Conservation (phyloP, 2,113 vertebrate species). For the Psettodes erumei region DNA sequence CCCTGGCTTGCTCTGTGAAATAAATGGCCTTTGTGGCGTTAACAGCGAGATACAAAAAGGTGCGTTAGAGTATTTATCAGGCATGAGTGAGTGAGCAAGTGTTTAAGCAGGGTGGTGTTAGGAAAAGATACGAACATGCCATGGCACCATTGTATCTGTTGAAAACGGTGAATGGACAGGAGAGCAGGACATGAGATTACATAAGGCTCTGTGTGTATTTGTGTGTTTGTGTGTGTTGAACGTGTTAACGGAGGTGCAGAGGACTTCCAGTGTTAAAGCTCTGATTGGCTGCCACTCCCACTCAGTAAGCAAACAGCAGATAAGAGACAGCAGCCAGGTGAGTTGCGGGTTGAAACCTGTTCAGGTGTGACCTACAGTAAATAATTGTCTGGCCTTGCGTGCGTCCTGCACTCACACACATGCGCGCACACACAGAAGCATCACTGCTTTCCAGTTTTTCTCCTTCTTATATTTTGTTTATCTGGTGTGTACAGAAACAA, state of each 20-base stretch:
- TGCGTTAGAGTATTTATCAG: conserved; percentile 48
- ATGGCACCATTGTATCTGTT: conserved; percentile 17
- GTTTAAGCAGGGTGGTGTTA: conserved; percentile 1
- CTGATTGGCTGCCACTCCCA: conserved; percentile 68
- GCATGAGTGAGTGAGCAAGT: conserved; percentile 34
- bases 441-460: conserved; percentile 16
- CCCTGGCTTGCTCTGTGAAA: conserved; percentile 28
- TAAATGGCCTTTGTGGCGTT: conserved; percentile 40
- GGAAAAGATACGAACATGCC: conserved; percentile 27
- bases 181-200: conserved; percentile 34
- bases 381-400: conserved; percentile 7
- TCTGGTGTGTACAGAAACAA: conserved; percentile 44
- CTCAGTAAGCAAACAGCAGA: conserved; percentile 54
- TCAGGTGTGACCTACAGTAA: conserved; percentile 47
- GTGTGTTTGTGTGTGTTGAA: background rate
- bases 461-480: conserved; percentile 20
- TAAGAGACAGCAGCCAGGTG: conserved; percentile 49
- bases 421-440: background rate
- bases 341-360: conserved; percentile 72
- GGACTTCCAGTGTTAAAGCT: conserved; percentile 33
- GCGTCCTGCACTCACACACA: conserved; percentile 1
- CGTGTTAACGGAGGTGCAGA: conserved; percentile 7
- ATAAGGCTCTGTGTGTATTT: conserved; percentile 7
- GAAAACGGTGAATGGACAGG: conserved; percentile 28
- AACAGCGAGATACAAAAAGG: conserved; percentile 25